phyloP scores from a whole-genome alignment of 2,797 vertebrate genomes.

The Molossus alvarezi region DNA sequence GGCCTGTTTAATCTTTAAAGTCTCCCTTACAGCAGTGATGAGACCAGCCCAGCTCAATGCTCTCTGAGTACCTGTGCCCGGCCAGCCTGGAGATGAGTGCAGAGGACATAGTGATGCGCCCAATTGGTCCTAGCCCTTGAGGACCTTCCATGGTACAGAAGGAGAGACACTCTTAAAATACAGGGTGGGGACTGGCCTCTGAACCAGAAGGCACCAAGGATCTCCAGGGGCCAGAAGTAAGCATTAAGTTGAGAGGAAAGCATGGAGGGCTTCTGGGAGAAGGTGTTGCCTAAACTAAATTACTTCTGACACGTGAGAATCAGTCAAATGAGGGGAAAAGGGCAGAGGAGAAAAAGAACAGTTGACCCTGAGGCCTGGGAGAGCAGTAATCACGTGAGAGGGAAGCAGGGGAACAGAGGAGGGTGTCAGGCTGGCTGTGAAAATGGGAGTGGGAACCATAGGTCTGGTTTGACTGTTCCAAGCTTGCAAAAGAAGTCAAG shows the following conservation, averaged over 20 bases:
- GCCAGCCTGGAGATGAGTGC: not conserved
- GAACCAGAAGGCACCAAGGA: not conserved
- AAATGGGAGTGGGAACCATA: not conserved
- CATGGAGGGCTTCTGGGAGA: slow-evolving; percentile 29
- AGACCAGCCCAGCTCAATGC: not conserved
- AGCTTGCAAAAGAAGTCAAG: slow-evolving; percentile 30
- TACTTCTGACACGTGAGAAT: slow-evolving; percentile 8
- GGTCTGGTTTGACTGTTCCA: not conserved
- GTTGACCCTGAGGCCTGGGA: not conserved
- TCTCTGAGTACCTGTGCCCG: not conserved
- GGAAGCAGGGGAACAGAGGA: not conserved
- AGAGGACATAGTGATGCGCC: not conserved
- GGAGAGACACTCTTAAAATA: not conserved
- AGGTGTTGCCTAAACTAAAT: not conserved
- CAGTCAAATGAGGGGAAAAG: not conserved
- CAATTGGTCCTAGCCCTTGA: not conserved
- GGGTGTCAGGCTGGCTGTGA: not conserved
- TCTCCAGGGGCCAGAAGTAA: not conserved
- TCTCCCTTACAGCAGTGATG: not conserved
- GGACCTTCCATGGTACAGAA: not conserved
- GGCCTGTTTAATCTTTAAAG: not conserved
- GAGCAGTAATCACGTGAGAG: not conserved
- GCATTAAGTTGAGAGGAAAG: slow-evolving; percentile 30
- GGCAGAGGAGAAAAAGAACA: not conserved
- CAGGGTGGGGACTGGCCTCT: not conserved